Conservation (phyloP, 2,888 invertebrate species). For the Xanthostigma xanthostigma region DNA sequence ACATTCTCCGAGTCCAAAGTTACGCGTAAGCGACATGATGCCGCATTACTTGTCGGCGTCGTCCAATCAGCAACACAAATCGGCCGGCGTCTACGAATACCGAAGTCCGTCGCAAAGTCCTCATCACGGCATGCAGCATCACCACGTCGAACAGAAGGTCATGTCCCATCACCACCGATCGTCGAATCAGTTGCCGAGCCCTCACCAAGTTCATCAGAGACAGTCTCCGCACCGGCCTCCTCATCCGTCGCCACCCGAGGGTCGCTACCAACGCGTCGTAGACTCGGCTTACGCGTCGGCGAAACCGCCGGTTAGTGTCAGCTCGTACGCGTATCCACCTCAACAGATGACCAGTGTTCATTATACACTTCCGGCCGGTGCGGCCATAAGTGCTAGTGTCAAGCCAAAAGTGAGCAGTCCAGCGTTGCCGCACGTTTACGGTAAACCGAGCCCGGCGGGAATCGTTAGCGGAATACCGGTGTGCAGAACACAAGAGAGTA, state of each 20-base stretch:
- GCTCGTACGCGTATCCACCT: slow-evolving; percentile 29
- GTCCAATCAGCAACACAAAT: slow-evolving; percentile 22
- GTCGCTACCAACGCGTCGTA: slow-evolving; percentile 22
- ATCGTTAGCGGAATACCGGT: slow-evolving; percentile 41
- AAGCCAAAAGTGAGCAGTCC: slow-evolving; percentile 63
- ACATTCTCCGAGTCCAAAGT: slow-evolving; percentile 41
- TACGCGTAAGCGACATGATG: slow-evolving; percentile 35
- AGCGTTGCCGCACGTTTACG: slow-evolving; percentile 61
- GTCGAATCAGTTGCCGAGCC: slow-evolving; percentile 28
- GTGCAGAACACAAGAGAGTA: slow-evolving; percentile 26
- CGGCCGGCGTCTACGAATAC: slow-evolving; percentile 24
- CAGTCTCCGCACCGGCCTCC: slow-evolving; percentile 30
- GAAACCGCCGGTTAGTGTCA: slow-evolving; percentile 15
- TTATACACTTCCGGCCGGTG: slow-evolving; percentile 33
- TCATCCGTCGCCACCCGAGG: slow-evolving; percentile 23
- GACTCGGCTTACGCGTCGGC: slow-evolving; percentile 20
- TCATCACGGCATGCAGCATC: slow-evolving; percentile 25
- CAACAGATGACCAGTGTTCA: slow-evolving; percentile 27
- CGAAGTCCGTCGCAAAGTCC: slow-evolving; percentile 31
- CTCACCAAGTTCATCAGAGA: slow-evolving; percentile 28
- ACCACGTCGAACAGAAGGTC: slow-evolving; percentile 21
- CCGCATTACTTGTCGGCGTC: slow-evolving; percentile 38
- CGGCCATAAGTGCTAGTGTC: slow-evolving; percentile 34
- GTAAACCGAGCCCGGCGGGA: slow-evolving; percentile 40
- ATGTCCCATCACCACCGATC: slow-evolving; percentile 21